Evolutionary conservation across 2,888 invertebrate species (phyloP), one percentile per base, ranked within the genome.

Genomic region (Lasioglossum lativentre): DNA sequence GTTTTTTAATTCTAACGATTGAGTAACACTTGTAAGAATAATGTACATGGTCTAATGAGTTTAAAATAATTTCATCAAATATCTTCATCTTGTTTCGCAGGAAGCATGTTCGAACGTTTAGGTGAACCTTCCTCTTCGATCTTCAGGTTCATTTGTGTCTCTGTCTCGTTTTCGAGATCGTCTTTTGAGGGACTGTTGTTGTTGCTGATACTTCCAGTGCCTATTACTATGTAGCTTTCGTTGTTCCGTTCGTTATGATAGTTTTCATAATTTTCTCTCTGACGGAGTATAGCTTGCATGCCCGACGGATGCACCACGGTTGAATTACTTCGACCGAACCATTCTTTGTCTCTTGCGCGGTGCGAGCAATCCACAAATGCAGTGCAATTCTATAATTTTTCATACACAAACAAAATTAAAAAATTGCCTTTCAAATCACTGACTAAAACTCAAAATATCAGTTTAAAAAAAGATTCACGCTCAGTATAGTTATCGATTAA

Each of bases 301-400:
- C 86, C 85, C 68, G 79, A 77, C 63, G 83, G 79, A 78, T 76
- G 87, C 8, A 72, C 23, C 16, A 66, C 27, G 30, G 74, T 12
- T 19, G 66, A 19, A 23, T 52, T 42, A 34, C 56, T 80, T 71
- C 23, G 89, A 40, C 72, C 90, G 84, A 66, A 92, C 92, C 92
- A 93, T 34, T 93, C 92, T 77, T 82, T 89, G 5, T 90, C 91
- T 8, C 87, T 88, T 6, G 89, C 45, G 23, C 89, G 92, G 81
- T 91, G 90, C 6, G 92, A 89, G 77, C 89, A 92, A 73, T 94
- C 93, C 87, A 93, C 45, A 66, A 92, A 92, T 2, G 92, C 88
- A 4, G 90, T 83, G 68, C 91, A 93, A 80, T 90, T 93, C 93
- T 94, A 89, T 34, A 38, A 40, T 75, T 73, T 82, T 83, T 30